Base-by-base conservation (phyloP, 2,888 invertebrate genomes). In the Diaperis boleti region DNA sequence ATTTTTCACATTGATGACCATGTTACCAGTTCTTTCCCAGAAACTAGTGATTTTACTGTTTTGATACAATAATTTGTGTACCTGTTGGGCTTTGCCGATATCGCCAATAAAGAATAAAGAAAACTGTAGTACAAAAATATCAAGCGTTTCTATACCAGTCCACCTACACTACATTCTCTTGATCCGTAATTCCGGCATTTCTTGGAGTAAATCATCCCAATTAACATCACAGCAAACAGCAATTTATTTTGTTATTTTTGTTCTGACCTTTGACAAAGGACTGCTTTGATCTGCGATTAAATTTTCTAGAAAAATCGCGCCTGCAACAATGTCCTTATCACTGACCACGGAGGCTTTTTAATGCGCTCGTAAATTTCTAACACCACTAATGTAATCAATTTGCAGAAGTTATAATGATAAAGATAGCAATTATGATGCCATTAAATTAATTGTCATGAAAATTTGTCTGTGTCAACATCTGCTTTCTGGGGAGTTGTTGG, bases 361-460 rank as follows among this genome's bases (percentile, higher is more conserved):
- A 42, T 42, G 41, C 10, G 47, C 14, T 47, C 47, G 33, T 47
- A 47, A 47, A 47, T 8, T 31, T 47, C 47, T 47, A 47, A 17
- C 33, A 10, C 15, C 20, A 33, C 33, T 33, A 47, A 17, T 31
- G 47, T 47, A 15, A 47, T 31, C 31, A 33, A 47, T 47, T 33
- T 47, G 20, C 41, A 42, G 10, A 17, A 42, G 17, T 42, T 42
- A 42, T 42, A 42, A 42, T 20, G 33, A 47, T 33, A 45, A 26
- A 22, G 26, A 26, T 29, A 14, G 14, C 26, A 47, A 47, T 33
- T 31, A 47, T 29, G 3, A n/a, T 15, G 17, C 29, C 33, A 31
- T 47, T 47, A 47, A 47, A 18, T 33, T 33, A 31, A 47, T 31
- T 31, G 17, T 17, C 5, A 10, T 29, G 33, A 33, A 17, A 33